phyloP scores from a whole-genome alignment of 2,113 vertebrate species.

The Uria aalge region DNA sequence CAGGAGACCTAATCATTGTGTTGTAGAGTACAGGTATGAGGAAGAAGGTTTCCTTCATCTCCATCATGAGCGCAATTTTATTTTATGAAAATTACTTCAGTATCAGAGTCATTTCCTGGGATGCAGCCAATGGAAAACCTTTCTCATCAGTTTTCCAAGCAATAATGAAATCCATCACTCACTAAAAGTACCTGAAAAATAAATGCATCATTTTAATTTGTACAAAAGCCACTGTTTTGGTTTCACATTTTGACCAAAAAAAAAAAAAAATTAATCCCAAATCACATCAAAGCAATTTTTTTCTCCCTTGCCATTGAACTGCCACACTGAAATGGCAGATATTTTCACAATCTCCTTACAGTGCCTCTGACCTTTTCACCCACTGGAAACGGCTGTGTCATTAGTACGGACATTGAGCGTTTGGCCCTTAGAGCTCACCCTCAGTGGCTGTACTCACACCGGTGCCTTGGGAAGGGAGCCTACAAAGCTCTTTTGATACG shows the following conservation, averaged over 20 bases:
- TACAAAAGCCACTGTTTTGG: background rate
- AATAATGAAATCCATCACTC: background rate
- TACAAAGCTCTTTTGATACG: background rate
- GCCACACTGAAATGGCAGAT: background rate
- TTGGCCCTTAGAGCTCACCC: background rate
- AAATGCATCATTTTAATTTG: background rate
- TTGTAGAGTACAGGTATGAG: background rate
- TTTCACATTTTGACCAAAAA: background rate
- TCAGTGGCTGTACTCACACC: background rate
- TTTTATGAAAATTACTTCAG: background rate
- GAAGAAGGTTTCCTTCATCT: background rate
- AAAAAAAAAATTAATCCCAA: background rate
- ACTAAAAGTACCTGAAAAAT: background rate
- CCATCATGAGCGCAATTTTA: background rate
- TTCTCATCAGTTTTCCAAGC: background rate
- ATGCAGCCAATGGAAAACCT: background rate
- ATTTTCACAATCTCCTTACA: background rate
- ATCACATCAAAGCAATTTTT: background rate
- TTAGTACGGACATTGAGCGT: rapidly evolving
- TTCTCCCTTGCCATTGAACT: background rate
- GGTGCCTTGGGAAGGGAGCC: background rate
- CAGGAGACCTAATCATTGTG: background rate
- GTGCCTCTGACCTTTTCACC: background rate
- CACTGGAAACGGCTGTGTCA: background rate
- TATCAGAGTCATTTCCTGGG: background rate